Evolutionary conservation across 2,797 vertebrate genomes (phyloP), one percentile per base, ranked within the genome.

Genomic region (Sciurus carolinensis): DNA sequence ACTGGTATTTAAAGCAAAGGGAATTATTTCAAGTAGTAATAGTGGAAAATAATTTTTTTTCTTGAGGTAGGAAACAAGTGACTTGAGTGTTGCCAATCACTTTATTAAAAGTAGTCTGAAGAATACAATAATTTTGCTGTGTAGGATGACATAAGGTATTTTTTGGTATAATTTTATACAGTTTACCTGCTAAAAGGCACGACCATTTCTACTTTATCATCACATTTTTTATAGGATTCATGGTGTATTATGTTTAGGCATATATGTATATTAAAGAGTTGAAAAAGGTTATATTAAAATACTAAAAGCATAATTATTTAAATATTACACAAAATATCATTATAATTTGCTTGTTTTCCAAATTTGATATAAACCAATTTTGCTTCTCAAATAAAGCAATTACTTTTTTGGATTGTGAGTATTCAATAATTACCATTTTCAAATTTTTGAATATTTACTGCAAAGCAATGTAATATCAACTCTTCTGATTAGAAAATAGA

Each of bases 401-500:
- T 97, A 96, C 24, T 76, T 90, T 95, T 97, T 97, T 80, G 66
- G 59, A 95, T 94, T 71, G 87, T 92, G 96, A 95, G 33, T 90
- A 90, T 80, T 89, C 39, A 94, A 92, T 97, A 97, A 95, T 93
- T 97, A 97, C 33, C 52, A 97, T 72, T 95, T 90, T 62, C 3
- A 91, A 73, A 24, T 39, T 95, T 97, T 91, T 91, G 42, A 54
- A 72, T 89, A 90, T 94, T 95, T 97, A 96, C 67, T 90, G 79
- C 95, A 93, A 96, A 92, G 82, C 7, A 73, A 83, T 67, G 69
- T 72, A 90, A 89, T 73, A 95, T 84, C 6, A 91, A 92, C 24
- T 84, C 14, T 91, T 87, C 81, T 94, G 87, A 97, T 92, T 94
- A 96, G 96, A 94, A 96, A 52, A 97, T 95, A 96, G 66, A 98